Percentiles rank a stretch among this genome's conserved stretches.
These are phyloP conservation scores for Cephus runcator DNA, from an alignment of 2,888 invertebrate genomes.

Conservation along the genomic window DNA sequence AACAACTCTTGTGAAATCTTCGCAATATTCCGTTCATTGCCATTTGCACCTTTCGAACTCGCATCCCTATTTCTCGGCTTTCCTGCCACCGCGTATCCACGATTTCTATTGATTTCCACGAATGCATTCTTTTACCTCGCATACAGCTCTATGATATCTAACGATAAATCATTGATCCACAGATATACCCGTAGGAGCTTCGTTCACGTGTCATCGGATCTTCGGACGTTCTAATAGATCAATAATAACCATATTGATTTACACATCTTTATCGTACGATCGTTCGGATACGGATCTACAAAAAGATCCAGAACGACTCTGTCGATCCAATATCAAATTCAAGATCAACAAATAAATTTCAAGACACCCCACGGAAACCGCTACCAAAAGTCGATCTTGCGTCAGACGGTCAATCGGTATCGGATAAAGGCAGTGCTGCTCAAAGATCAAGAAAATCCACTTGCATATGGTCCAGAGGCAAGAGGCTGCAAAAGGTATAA, in stretches of 20 bases:
- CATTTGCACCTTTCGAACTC: not conserved
- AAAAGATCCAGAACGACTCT: not conserved
- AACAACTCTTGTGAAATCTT: slow-evolving; percentile 7
- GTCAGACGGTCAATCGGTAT: not conserved
- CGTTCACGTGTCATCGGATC: not conserved
- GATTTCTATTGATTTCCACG: not conserved
- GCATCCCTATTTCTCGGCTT: not conserved
- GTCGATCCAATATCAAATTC: not conserved
- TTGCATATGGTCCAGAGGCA: not conserved
- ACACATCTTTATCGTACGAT: not conserved
- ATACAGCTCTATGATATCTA: not conserved
- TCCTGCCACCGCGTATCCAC: not conserved
- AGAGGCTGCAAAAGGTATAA: not conserved
- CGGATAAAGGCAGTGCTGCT: not conserved
- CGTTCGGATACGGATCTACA: not conserved
- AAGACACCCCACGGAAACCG: not conserved
- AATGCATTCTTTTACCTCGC: not conserved
- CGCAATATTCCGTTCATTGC: not conserved
- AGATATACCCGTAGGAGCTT: not conserved
- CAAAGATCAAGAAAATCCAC: not conserved
- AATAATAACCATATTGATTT: not conserved
- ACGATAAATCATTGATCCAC: not conserved
- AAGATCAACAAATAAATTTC: not conserved
- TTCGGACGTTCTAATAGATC: not conserved
- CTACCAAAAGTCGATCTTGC: not conserved